Evolutionary conservation across 2,888 invertebrate species (phyloP).

Genomic region (Cheilosia grossa): DNA sequence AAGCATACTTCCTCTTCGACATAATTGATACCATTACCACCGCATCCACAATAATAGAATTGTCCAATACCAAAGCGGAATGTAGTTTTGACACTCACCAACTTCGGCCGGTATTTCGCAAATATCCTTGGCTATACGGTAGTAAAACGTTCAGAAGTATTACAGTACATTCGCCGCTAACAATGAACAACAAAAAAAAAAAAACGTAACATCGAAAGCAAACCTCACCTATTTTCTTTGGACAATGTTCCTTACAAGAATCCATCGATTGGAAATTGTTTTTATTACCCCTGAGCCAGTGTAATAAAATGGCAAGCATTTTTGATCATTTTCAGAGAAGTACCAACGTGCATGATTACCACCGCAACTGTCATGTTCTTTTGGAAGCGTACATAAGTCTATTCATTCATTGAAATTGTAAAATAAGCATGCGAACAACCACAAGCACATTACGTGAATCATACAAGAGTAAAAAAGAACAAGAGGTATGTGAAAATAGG

Average conservation of each 20-base stretch:
- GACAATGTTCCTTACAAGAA: slow-evolving; percentile 91
- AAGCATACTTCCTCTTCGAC: slow-evolving; percentile 87
- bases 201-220: slow-evolving; percentile 67
- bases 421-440: slow-evolving; percentile 76
- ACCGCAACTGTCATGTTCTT: slow-evolving; percentile 91
- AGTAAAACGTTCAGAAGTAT: slow-evolving; percentile 23
- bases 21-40: slow-evolving; percentile 96
- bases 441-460: slow-evolving; percentile 75
- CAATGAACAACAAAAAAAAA: slow-evolving; percentile 15
- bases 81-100: slow-evolving; percentile 91
- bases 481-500: no score
- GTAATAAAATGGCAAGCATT: slow-evolving; percentile 97
- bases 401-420: slow-evolving; percentile 49
- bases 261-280: slow-evolving; percentile 92
- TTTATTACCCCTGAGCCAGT: slow-evolving; percentile 94
- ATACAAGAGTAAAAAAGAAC: slow-evolving; percentile 48
- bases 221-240: slow-evolving; percentile 90
- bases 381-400: slow-evolving; percentile 91
- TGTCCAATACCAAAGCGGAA: slow-evolving; percentile 91
- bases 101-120: slow-evolving; percentile 90
- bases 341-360: slow-evolving; percentile 91
- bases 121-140: slow-evolving; percentile 85
- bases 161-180: slow-evolving; percentile 40
- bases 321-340: slow-evolving; percentile 91
- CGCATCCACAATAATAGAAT: slow-evolving; percentile 96